phyloP scores from a whole-genome alignment of 2,888 invertebrate genomes.

The Nesidiocoris tenuis region DNA sequence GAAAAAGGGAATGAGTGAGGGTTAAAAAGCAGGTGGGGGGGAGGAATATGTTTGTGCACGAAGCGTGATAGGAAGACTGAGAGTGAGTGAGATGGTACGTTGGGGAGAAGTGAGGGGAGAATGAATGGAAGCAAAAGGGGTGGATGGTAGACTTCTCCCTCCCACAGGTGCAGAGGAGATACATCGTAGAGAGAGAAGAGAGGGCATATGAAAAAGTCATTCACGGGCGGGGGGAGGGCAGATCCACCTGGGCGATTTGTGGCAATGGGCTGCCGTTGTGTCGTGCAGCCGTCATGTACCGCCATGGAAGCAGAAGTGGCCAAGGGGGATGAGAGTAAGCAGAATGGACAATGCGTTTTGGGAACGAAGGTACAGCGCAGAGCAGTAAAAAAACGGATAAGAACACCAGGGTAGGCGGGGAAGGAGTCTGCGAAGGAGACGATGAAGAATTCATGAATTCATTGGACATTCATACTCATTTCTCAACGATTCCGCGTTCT shows the following conservation, averaged over 20 bases:
- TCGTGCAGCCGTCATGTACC: neutral
- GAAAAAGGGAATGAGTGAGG: neutral
- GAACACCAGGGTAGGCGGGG: neutral
- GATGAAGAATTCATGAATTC: neutral
- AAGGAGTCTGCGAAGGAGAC: neutral
- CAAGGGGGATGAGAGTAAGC: neutral
- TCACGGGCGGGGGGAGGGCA: conserved; percentile 9
- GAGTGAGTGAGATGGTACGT: no score
- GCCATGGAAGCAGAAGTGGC: neutral
- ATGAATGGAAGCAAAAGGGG: no score
- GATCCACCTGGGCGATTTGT: conserved; percentile 14
- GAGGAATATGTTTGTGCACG: neutral
- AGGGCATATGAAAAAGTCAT: conserved; percentile 32
- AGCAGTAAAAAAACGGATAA: conserved; percentile 1
- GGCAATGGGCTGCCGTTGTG: neutral
- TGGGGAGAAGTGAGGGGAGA: no score
- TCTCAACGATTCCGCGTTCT: neutral
- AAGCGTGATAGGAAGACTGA: neutral
- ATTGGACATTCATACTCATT: neutral
- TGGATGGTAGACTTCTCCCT: no score
- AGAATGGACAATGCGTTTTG: conserved; percentile 30
- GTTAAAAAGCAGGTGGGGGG: neutral
- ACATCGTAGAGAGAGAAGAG: conserved; percentile 10
- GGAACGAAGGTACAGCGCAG: neutral
- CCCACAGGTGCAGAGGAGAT: no score